Evolutionary conservation across 2,888 invertebrate genomes (phyloP).

Genomic region (Rhyacophila evoluta): DNA sequence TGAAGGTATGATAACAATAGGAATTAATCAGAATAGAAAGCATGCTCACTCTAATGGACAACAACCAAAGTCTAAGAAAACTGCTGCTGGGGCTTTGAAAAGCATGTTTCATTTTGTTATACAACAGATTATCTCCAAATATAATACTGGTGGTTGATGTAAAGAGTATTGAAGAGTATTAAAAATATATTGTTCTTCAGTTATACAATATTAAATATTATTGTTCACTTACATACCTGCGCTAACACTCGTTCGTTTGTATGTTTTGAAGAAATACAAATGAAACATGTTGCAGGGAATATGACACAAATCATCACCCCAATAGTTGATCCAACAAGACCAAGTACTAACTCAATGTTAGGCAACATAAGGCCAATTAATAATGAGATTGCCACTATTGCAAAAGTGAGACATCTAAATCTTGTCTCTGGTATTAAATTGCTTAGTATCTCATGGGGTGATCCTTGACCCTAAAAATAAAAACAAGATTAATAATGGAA

Average conservation of each 20-base stretch:
- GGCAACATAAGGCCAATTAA: slow-evolving; percentile 89
- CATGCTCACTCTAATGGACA: too few relatives aligned
- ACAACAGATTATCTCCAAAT: too few relatives aligned
- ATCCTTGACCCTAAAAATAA: slow-evolving; percentile 71
- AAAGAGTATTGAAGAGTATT: too few relatives aligned
- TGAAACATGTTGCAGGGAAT: slow-evolving; percentile 91
- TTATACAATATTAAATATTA: too few relatives aligned
- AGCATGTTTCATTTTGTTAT: too few relatives aligned
- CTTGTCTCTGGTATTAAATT: slow-evolving; percentile 83
- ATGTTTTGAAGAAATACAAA: slow-evolving; percentile 84
- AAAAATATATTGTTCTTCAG: too few relatives aligned
- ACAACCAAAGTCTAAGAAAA: too few relatives aligned
- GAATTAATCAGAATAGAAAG: too few relatives aligned
- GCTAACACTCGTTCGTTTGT: slow-evolving; percentile 87
- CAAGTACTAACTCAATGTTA: slow-evolving; percentile 93
- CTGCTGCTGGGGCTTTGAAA: too few relatives aligned
- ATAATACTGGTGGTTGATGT: too few relatives aligned
- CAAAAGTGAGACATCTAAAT: slow-evolving; percentile 85
- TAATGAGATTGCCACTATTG: slow-evolving; percentile 82
- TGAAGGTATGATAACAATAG: too few relatives aligned
- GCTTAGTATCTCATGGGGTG: slow-evolving; percentile 73
- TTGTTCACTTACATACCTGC: slow-evolving; percentile 78
- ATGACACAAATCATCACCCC: slow-evolving; percentile 94
- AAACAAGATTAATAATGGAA: slow-evolving; percentile 11
- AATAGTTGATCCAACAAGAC: slow-evolving; percentile 94